Evolutionary conservation across 2,113 vertebrate genomes (phyloP).

Genomic region (Triplophysa dalaica): DNA sequence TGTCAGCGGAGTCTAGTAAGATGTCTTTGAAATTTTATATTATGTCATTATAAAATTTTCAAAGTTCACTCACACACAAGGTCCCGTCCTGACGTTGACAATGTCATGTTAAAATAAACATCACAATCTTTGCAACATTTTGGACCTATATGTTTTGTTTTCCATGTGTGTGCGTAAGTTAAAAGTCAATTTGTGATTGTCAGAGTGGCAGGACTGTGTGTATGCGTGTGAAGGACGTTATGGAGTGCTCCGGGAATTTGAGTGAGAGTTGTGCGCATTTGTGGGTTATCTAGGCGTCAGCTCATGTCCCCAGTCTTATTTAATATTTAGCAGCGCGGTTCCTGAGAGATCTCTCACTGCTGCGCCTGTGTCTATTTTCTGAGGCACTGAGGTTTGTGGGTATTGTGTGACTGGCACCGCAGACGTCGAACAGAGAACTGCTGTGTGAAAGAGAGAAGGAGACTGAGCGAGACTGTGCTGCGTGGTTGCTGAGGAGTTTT

Average conservation of each 20-base stretch:
- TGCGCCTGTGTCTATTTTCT: conserved; percentile 46
- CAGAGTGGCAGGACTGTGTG: neutral
- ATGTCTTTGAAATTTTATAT: neutral
- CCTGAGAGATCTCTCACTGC: neutral
- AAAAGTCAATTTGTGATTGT: neutral
- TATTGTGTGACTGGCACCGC: conserved; percentile 15
- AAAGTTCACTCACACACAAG: neutral
- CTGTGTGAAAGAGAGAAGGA: neutral
- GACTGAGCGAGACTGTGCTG: too few species aligned
- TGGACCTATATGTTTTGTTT: neutral
- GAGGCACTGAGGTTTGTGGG: conserved; percentile 20
- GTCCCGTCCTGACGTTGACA: neutral
- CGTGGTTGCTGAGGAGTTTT: too few species aligned
- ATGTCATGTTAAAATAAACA: neutral
- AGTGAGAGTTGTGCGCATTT: neutral
- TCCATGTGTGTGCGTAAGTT: neutral
- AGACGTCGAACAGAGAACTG: neutral
- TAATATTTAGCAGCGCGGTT: conserved; percentile 45
- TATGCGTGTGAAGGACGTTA: conserved; percentile 1
- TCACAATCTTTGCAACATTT: too few species aligned
- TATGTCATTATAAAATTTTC: neutral
- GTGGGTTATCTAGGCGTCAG: conserved; percentile 25
- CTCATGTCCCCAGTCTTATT: conserved; percentile 30
- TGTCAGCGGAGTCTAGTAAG: neutral
- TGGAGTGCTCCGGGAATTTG: neutral